phyloP scores from a whole-genome alignment of 2,113 vertebrate genomes.

The Phyllostomus hastatus region DNA sequence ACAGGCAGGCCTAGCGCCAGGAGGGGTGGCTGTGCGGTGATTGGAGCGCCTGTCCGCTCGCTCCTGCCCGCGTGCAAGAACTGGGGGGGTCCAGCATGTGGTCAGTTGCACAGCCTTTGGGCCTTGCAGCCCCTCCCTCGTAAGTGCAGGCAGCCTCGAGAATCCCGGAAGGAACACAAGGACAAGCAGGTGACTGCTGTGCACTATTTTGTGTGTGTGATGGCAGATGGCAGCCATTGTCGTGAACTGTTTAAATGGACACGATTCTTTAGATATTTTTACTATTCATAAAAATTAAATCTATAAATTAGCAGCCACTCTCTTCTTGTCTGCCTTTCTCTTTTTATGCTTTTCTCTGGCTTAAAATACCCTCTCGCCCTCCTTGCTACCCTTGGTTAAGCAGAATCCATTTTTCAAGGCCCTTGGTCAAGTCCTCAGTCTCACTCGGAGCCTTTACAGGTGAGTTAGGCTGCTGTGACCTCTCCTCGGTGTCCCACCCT shows the following conservation, averaged over 20 bases:
- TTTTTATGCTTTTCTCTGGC: neutral
- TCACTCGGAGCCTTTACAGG: neutral
- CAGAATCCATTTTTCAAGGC: neutral
- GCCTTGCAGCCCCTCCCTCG: neutral
- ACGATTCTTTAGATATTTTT: neutral
- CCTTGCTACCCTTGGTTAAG: neutral
- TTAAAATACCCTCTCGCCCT: neutral
- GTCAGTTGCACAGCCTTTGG: neutral
- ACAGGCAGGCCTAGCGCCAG: neutral
- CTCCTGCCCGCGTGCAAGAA: neutral
- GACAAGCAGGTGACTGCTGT: neutral
- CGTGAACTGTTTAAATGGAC: neutral
- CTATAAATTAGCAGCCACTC: neutral
- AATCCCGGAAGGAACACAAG: neutral
- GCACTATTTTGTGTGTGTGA: neutral
- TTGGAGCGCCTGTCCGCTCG: neutral
- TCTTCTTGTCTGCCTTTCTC: neutral
- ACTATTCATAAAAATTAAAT: neutral
- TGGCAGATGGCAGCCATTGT: neutral
- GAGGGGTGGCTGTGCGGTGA: neutral
- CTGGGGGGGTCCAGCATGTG: neutral
- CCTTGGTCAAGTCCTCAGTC: neutral
- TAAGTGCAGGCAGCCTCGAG: neutral
- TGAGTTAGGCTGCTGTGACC: neutral
- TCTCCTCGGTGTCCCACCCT: neutral